A percentile compares a stretch with the other conserved stretches of the same genome.
These are phyloP conservation scores for Saturnia pavonia DNA, from an alignment of 2,888 invertebrate genomes.

Conservation along the genomic window DNA sequence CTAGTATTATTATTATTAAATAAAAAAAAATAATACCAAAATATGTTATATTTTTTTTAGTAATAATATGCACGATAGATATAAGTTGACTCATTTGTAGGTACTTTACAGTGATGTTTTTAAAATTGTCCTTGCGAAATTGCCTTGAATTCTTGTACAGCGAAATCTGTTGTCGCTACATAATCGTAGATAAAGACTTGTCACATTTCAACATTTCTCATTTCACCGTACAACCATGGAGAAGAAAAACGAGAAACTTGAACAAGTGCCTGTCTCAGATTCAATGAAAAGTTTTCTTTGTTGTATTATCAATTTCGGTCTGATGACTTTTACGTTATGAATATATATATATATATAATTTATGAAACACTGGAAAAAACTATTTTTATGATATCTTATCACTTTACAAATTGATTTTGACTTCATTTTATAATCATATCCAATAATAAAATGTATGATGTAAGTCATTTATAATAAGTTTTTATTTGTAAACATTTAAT, in stretches of 20 bases:
- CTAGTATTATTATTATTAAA: too few relatives aligned
- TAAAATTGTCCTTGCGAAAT: neutral
- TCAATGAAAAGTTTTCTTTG: neutral
- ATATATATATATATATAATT: too few relatives aligned
- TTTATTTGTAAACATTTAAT: too few relatives aligned
- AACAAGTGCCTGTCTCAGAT: neutral
- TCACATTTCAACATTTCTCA: neutral
- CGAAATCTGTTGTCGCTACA: neutral
- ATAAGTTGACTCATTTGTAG: neutral
- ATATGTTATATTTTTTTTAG: too few relatives aligned
- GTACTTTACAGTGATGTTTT: neutral
- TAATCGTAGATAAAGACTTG: constrained; percentile 4
- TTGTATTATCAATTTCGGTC: neutral
- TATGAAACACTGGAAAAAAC: too few relatives aligned
- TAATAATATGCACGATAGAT: neutral
- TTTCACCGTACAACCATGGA: neutral
- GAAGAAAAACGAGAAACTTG: neutral
- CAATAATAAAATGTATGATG: neutral
- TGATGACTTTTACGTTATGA: neutral
- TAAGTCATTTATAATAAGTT: too few relatives aligned
- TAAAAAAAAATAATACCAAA: too few relatives aligned
- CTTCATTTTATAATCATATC: neutral
- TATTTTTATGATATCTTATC: too few relatives aligned
- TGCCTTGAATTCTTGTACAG: neutral
- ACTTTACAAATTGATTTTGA: neutral